Base-by-base conservation (phyloP, 2,888 invertebrate species). In the Amphimallon solstitiale region DNA sequence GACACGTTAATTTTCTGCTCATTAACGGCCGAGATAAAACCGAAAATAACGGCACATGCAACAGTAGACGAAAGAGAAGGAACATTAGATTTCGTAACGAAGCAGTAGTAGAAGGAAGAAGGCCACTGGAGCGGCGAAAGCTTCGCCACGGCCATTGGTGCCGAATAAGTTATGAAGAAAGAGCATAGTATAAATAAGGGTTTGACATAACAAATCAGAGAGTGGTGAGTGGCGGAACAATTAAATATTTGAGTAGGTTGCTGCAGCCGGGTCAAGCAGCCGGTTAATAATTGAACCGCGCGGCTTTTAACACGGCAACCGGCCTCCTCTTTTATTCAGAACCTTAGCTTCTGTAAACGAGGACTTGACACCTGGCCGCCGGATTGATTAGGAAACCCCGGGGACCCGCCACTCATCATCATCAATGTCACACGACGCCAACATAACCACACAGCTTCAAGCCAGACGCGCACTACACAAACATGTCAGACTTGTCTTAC, bases 251-350 rank as follows among this genome's bases (percentile, higher is more conserved):
- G 80, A 82, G 79, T 75, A 78, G 80, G 79, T 76, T 61, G 62
- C 63, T 78, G 77, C 78, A 75, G 72, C 73, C 79, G 80, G 81
- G 81, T 80, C 81, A 81, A 81, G 81, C 80, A 80, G 80, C 74
- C 74, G 77, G 76, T 82, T 81, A 82, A 82, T 82, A 81, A 82
- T 82, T 81, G 81, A 82, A 74, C 77, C 78, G 79, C 79, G 80
- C 80, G 81, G 82, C 82, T 82, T 82, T 82, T 82, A 82, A 82
- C 82, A 81, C 82, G 77, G 80, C 80, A 78, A 78, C 77, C 78
- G 79, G 74, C 81, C 56, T 81, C 76, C 78, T 82, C 82, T 82
- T 82, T 82, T 82, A 82, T 82, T 81, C 82, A 82, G 73, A 72
- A 80, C 78, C 80, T 79, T 75, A 78, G 81, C 79, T 80, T 79